phyloP scores from a whole-genome alignment of 30 jellyfish, hydroid and myxozoan species.

The Rhopilema esculentum region DNA sequence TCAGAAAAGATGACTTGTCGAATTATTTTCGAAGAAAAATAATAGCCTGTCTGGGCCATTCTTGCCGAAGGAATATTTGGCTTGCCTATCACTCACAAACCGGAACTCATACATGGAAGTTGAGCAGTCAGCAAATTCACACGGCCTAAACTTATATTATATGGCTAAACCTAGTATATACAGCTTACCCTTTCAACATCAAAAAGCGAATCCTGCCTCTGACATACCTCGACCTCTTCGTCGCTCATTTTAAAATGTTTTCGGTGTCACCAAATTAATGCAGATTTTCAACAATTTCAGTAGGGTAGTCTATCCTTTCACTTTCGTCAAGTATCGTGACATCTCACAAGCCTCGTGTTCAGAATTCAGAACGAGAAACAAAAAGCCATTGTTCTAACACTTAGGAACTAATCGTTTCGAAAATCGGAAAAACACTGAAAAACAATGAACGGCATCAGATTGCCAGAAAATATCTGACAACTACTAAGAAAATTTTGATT shows the following conservation, averaged over 20 bases:
- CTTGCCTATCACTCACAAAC: too few species aligned
- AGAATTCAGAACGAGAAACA: background rate
- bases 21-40: too few species aligned
- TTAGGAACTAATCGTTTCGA: background rate
- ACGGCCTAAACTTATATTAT: background rate
- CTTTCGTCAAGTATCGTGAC: background rate
- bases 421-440: background rate
- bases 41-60: too few species aligned
- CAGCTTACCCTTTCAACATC: conserved; percentile 43
- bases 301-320: background rate
- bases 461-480: too few species aligned
- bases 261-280: background rate
- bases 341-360: background rate
- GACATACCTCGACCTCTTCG: conserved; percentile 55
- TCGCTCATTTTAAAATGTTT: conserved; percentile 15
- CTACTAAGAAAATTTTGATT: too few species aligned
- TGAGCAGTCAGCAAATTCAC: background rate
- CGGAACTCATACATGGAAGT: background rate
- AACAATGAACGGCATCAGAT: background rate
- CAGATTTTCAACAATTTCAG: too few species aligned
- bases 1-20: too few species aligned
- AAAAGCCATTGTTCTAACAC: too few species aligned
- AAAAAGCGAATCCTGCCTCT: conserved; percentile 58
- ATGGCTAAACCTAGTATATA: background rate
- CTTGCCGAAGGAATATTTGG: too few species aligned